Base-by-base conservation (phyloP, 2,797 vertebrate species). In the Nyctibius grandis region DNA sequence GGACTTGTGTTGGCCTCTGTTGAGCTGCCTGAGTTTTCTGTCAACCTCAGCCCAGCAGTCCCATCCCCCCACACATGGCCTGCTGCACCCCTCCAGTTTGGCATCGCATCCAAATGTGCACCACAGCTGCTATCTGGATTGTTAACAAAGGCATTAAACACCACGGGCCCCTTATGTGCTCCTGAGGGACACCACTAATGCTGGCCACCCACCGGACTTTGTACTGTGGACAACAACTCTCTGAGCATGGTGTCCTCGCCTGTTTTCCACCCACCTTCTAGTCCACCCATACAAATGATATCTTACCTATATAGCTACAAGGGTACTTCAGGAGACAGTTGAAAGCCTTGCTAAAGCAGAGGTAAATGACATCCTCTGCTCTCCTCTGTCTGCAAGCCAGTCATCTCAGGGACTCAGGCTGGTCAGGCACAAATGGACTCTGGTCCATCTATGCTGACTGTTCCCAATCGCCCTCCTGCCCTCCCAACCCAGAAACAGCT, bases 131-230 rank as follows among this genome's bases (percentile, higher is more conserved):
- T 26, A 63, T 12, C 21, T 5, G 1, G 34, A 18, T 12, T 1
- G 1, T 9, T 61, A 61, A 44, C 2, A 14, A 5, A 42, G 42
- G 31, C 50, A 57, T 22, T 45, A 48, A 34, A 21, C 9, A 9
- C 12, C 42, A 36, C 3, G 1, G n/a, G 15, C 16, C 16, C 20
- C 0, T 0, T 11, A 34, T 5, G 34, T 8, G 1, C 57, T 79
- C 45, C 67, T 8, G 19, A 61, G 28, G 33, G 47, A 88, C 65
- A 12, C 15, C 19, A 33, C n/a, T 19, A 36, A 51, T 7, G 2
- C 36, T 11, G 42, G 63, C 15, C 34, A 38, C 18, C 4, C 0
- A 0, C 25, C 21, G 12, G 23, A 34, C 34, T 65, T 29, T 1
- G 28, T 11, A 26, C 28, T 2, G 13, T 0, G 0, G n/a, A 21